Base-by-base conservation (phyloP, 2,888 invertebrate species). In the Meliscaeva auricollis region DNA sequence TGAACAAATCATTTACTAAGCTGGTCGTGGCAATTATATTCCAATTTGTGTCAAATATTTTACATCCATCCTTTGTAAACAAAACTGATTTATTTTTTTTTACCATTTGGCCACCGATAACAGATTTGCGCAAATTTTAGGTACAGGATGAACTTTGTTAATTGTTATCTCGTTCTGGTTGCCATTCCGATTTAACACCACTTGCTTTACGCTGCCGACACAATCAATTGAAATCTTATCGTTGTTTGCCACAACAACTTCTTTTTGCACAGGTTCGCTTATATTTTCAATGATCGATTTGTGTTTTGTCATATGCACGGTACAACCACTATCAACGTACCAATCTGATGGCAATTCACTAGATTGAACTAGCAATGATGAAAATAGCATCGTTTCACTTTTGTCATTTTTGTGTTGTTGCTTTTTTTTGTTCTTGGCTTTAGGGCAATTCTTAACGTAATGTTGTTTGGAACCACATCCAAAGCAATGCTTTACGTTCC, bases 381-480 rank as follows among this genome's bases (percentile, higher is more conserved):
- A n/a, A n/a, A n/a, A n/a, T n/a, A n/a, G n/a, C n/a, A n/a, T n/a
- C n/a, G n/a, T n/a, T n/a, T n/a, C n/a, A n/a, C n/a, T n/a, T n/a
- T n/a, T n/a, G n/a, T n/a, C n/a, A n/a, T n/a, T n/a, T n/a, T n/a
- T n/a, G n/a, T n/a, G n/a, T n/a, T n/a, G n/a, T n/a, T n/a, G n/a
- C n/a, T n/a, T n/a, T n/a, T n/a, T n/a, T n/a, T n/a, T n/a, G n/a
- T n/a, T n/a, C n/a, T n/a, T n/a, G n/a, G n/a, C n/a, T n/a, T n/a
- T n/a, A n/a, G n/a, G n/a, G n/a, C n/a, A n/a, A n/a, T n/a, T n/a
- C n/a, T n/a, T n/a, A n/a, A n/a, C n/a, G n/a, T n/a, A n/a, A n/a
- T n/a, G n/a, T n/a, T n/a, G 62, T 70, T 76, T 69, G 38, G 62
- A 81, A 52, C 70, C 81, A 46, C 81, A 81, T 22, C 81, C 81